These are phyloP conservation scores for Scatophagus argus DNA, from an alignment of 2,113 vertebrate species.

Conservation along the genomic window DNA sequence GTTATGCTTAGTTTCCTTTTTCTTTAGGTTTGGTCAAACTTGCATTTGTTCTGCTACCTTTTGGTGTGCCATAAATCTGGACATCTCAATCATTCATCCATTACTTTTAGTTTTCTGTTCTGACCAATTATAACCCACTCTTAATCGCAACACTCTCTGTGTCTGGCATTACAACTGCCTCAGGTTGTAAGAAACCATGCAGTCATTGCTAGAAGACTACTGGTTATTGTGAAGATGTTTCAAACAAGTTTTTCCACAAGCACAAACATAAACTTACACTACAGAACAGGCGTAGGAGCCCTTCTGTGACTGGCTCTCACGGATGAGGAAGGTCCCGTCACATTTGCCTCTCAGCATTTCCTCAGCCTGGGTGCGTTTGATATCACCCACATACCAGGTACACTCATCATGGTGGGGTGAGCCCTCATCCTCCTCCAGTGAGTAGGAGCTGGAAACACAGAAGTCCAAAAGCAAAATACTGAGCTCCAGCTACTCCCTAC, in stretches of 20 bases:
- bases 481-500: not conserved
- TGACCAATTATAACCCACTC: too few relatives aligned
- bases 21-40: too few relatives aligned
- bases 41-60: too few relatives aligned
- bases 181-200: too few relatives aligned
- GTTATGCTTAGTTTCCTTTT: too few relatives aligned
- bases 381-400: slow-evolving; percentile 96
- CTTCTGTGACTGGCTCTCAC: slow-evolving; percentile 95
- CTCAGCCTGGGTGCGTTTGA: slow-evolving; percentile 94
- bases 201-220: too few relatives aligned
- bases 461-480: not conserved
- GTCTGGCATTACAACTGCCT: too few relatives aligned
- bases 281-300: slow-evolving; percentile 98
- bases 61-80: too few relatives aligned
- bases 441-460: slow-evolving; percentile 82
- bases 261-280: slow-evolving; percentile 87
- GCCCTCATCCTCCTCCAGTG: slow-evolving; percentile 94
- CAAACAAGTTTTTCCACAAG: not conserved
- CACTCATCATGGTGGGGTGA: slow-evolving; percentile 94
- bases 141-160: too few relatives aligned
- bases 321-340: slow-evolving; percentile 97
- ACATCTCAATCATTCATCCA: too few relatives aligned
- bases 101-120: too few relatives aligned
- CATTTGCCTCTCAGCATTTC: slow-evolving; percentile 92
- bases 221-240: too few relatives aligned